A percentile compares a stretch with the other conserved stretches of the same genome.
phyloP scores from a whole-genome alignment of 2,797 vertebrate species.

The Sebastes elongatus region DNA sequence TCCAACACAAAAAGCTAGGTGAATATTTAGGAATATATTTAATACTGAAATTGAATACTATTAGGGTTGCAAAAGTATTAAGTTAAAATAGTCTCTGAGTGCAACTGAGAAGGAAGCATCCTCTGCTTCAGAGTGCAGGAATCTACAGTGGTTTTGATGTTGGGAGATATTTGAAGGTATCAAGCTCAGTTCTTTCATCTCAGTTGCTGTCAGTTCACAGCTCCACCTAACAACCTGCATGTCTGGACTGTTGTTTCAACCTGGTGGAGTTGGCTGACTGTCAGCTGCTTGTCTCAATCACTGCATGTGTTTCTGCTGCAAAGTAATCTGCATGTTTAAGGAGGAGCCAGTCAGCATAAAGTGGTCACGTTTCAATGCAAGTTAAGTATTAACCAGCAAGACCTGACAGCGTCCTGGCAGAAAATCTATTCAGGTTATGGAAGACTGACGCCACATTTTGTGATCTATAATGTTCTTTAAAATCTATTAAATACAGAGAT shows the following conservation, averaged over 20 bases:
- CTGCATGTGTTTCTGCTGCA: background rate
- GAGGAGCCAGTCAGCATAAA: background rate
- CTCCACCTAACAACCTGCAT: background rate
- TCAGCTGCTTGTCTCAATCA: background rate
- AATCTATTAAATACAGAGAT: background rate
- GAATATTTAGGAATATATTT: background rate
- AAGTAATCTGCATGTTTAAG: background rate
- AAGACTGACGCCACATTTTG: background rate
- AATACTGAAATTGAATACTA: background rate
- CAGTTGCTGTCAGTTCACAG: background rate
- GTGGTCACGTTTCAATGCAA: background rate
- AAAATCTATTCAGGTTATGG: background rate
- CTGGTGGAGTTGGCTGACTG: background rate
- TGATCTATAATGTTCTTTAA: background rate
- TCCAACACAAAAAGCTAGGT: background rate
- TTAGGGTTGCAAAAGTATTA: background rate
- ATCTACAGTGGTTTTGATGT: background rate
- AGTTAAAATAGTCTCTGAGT: background rate
- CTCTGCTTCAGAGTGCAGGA: background rate
- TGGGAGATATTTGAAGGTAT: background rate
- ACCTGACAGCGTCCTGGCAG: background rate
- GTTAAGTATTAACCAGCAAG: background rate
- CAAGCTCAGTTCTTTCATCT: background rate
- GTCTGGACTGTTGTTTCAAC: background rate
- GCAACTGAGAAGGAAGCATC: background rate